phyloP scores from a whole-genome alignment of 2,797 vertebrate species.

The Malacoraja senta region DNA sequence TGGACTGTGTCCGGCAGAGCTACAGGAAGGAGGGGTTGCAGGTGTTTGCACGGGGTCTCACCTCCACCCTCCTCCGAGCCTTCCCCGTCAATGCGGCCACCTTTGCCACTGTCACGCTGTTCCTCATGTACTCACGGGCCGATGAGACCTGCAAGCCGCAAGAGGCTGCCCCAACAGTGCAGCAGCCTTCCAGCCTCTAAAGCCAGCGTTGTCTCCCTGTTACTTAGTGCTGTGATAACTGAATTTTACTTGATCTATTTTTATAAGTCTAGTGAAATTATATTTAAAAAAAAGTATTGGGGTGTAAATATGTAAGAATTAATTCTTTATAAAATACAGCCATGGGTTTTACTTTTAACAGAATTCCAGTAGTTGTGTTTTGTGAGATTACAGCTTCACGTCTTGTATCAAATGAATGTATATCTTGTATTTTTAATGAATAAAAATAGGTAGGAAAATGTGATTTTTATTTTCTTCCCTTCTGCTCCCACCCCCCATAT shows the following conservation, averaged over 20 bases:
- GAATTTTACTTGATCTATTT: conserved; percentile 38
- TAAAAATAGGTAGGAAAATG: conserved; percentile 9
- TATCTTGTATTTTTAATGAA: conserved; percentile 22
- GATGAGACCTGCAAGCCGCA: conserved; percentile 57
- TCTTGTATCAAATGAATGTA: conserved; percentile 35
- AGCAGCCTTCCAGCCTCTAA: conserved; percentile 73
- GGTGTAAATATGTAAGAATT: conserved; percentile 33
- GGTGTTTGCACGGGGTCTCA: conserved; percentile 85
- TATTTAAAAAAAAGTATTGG: background rate
- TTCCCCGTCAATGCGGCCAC: conserved; percentile 93
- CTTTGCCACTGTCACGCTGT: conserved; percentile 85
- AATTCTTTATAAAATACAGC: conserved; percentile 23
- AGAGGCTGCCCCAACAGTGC: conserved; percentile 59
- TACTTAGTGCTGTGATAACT: conserved; percentile 23
- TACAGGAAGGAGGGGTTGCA: conserved; percentile 77
- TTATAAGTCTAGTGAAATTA: conserved; percentile 34
- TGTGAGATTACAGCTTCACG: conserved; percentile 30
- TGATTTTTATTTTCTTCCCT: conserved; percentile 4
- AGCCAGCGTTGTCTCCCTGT: background rate
- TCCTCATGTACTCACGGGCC: conserved; percentile 75
- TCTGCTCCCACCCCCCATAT: too few species aligned
- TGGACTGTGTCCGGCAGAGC: conserved; percentile 82
- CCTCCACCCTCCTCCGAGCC: conserved; percentile 85
- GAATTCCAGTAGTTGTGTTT: conserved; percentile 18
- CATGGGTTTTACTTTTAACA: conserved; percentile 13